Base-by-base conservation (phyloP, 2,888 invertebrate species). In the Aphidoletes aphidimyza region DNA sequence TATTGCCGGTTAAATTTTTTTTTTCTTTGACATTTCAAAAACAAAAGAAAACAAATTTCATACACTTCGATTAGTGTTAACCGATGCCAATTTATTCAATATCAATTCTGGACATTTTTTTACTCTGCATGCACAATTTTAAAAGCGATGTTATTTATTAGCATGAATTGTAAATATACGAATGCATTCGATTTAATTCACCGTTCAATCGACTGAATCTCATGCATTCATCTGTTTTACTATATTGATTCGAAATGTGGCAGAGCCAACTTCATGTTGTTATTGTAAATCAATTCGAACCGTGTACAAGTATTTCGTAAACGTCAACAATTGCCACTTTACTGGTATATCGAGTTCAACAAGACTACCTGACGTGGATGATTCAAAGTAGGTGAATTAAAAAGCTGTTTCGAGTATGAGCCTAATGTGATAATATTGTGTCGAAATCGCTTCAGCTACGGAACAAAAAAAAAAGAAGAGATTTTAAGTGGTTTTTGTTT, bases 281-380 rank as follows among this genome's bases (percentile, higher is more conserved):
- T 81, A 81, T 81, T 37, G 1, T n/a, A n/a, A n/a, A 37, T 81
- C 19, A 37, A n/a, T 22, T 59, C 22, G 5, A 30, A 54, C 30
- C 14, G 36, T 69, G 34, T 69, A 34, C 26, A 78, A 78, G 36
- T 36, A 78, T 78, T 34, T 6, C 78, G 36, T 78, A 36, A 78
- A 78, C 36, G 78, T 78, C 78, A 78, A 78, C 54, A 54, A 54
- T 54, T 54, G 54, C 54, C 69, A 69, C 34, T 69, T n/a, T 30
- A 30, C 30, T 69, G 69, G 69, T 69, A 69, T 81, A 81, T 81
- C n/a, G 22, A 36, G 81, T 81, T 9, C 37, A 81, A 36, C 81
- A 22, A 37, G 37, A 37, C 19, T 83, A 86, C 85, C 85, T 86
- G 86, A 86, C 86, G 86, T 86, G 86, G 86, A 86, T 84, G 54